phyloP scores from a whole-genome alignment of 2,888 invertebrate genomes.

The Cantharis flavilabris region DNA sequence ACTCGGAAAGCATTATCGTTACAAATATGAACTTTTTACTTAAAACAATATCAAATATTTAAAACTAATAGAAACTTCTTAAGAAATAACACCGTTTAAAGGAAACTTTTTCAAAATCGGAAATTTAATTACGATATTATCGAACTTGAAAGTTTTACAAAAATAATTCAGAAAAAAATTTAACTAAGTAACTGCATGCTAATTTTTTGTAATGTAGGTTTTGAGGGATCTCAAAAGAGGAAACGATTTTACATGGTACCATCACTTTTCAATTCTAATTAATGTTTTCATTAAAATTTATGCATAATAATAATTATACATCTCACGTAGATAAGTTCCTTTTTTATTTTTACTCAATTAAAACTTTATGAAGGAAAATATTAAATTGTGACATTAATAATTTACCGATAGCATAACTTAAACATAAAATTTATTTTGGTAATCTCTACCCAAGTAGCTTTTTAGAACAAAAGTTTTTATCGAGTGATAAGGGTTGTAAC shows the following conservation, averaged over 20 bases:
- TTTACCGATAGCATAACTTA: not conserved
- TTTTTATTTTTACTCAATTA: not conserved
- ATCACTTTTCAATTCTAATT: not conserved
- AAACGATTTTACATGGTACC: not conserved
- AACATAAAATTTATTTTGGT: not conserved
- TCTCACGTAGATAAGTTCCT: too few relatives aligned
- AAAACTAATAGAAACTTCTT: not conserved
- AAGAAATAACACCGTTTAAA: not conserved
- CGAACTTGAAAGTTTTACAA: too few relatives aligned
- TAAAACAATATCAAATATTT: not conserved
- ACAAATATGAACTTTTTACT: slow-evolving; percentile 3
- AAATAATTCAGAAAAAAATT: too few relatives aligned
- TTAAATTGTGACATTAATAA: not conserved
- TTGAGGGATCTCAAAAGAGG: too few relatives aligned
- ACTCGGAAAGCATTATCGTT: slow-evolving; percentile 10
- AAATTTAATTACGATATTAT: not conserved
- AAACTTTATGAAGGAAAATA: not conserved
- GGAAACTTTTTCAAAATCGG: not conserved
- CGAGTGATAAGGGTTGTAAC: not conserved
- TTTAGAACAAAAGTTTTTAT: not conserved
- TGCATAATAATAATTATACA: too few relatives aligned
- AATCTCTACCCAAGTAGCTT: not conserved
- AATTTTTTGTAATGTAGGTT: not conserved
- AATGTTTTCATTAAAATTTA: not conserved
- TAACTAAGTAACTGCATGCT: too few relatives aligned